Evolutionary conservation across 2,888 invertebrate genomes (phyloP).

Genomic region (Hypomecis punctinalis): DNA sequence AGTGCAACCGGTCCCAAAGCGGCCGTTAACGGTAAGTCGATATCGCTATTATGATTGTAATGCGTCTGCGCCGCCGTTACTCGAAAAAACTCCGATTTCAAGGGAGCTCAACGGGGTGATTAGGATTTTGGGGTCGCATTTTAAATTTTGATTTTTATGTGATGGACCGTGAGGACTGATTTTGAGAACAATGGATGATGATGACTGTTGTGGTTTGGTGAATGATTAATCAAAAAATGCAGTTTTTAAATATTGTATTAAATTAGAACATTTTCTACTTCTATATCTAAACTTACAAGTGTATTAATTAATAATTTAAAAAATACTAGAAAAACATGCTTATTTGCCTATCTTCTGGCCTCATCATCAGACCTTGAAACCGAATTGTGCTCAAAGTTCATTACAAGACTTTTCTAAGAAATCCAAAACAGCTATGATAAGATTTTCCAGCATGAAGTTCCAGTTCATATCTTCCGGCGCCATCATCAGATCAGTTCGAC

Average conservation of each 20-base stretch:
- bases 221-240: constrained; percentile 20
- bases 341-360: no score
- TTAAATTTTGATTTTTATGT: constrained; percentile 49
- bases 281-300: no score
- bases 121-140: constrained; percentile 60
- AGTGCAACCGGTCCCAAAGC: constrained; percentile 46
- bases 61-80: constrained; percentile 77
- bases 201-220: constrained; percentile 34
- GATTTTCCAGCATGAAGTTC: no score
- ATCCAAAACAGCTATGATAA: no score
- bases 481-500: no score
- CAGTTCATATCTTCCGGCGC: no score
- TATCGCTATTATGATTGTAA: constrained; percentile 82
- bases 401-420: no score
- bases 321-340: no score
- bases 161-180: constrained; percentile 31
- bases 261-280: no score
- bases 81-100: constrained; percentile 63
- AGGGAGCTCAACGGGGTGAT: constrained; percentile 67
- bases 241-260: neutral
- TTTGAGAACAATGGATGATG: constrained; percentile 37
- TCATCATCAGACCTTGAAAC: no score
- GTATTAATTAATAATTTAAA: no score
- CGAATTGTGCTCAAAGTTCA: no score
- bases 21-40: constrained; percentile 82